Conservation (phyloP, 2,113 vertebrate genomes). For the Azemiops feae region DNA sequence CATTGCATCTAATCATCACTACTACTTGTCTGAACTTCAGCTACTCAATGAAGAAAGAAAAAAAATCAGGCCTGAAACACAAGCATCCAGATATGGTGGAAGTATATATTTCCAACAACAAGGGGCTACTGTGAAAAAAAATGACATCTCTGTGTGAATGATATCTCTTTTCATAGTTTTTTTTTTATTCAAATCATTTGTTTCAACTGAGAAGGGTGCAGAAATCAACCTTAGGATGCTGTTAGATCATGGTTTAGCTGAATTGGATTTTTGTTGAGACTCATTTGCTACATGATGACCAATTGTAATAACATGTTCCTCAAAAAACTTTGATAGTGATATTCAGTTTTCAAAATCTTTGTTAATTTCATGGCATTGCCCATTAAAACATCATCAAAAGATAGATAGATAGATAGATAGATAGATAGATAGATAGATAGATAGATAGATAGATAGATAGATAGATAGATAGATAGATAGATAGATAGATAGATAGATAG, state of each 20-base stretch:
- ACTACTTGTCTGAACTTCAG: background rate
- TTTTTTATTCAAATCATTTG: background rate
- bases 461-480: background rate
- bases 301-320: background rate
- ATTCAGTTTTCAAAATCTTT: background rate
- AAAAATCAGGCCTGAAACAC: background rate
- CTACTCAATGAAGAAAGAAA: background rate
- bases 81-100: accelerated
- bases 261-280: background rate
- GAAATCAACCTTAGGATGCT: background rate
- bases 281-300: background rate
- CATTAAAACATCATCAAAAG: background rate
- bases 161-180: no score
- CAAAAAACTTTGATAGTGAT: background rate
- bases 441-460: background rate
- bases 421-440: no score
- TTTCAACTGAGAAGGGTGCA: background rate
- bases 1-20: conserved; percentile 25
- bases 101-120: background rate
- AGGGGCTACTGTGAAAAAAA: background rate
- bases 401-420: no score
- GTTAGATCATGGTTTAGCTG: background rate
- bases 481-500: no score
- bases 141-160: background rate
- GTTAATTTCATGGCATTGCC: background rate